These are phyloP conservation scores for Pteronotus mesoamericanus DNA, from an alignment of 2,797 vertebrate species.

Conservation along the genomic window DNA sequence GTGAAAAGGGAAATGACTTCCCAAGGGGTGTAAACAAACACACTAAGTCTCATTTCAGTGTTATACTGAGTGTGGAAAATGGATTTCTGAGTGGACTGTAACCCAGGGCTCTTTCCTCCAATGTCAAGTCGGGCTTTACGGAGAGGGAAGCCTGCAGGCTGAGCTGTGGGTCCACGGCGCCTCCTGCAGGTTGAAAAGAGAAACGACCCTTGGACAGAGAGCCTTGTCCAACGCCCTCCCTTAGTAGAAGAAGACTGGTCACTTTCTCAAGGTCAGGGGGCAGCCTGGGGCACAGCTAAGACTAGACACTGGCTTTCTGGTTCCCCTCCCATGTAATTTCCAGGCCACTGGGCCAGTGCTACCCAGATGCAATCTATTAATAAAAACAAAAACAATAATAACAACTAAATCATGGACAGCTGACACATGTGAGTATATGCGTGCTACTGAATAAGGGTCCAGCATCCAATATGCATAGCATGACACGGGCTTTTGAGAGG, in stretches of 20 bases:
- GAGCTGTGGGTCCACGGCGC: not conserved
- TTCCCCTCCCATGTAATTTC: not conserved
- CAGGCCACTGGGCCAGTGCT: not conserved
- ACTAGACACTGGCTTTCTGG: not conserved
- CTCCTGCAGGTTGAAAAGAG: not conserved
- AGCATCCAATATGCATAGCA: fast-evolving
- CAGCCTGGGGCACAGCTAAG: not conserved
- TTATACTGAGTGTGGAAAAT: constrained; percentile 65
- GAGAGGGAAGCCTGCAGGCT: fast-evolving
- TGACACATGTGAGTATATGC: fast-evolving
- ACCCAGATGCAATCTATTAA: not conserved
- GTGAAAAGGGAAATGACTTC: constrained; percentile 60
- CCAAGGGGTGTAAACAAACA: constrained; percentile 70
- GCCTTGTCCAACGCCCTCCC: not conserved
- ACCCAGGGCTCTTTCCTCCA: not conserved
- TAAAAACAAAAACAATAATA: not conserved
- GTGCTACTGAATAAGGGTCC: not conserved
- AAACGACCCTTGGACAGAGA: not conserved
- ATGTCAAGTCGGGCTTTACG: not conserved
- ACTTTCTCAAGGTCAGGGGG: not conserved
- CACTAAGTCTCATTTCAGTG: constrained; percentile 24
- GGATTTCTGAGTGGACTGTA: constrained; percentile 39
- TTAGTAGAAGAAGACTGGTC: not conserved
- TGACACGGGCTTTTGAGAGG: not conserved
- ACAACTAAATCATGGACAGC: not conserved